phyloP scores from a whole-genome alignment of 2,113 vertebrate species.

The Gracilinanus agilis region DNA sequence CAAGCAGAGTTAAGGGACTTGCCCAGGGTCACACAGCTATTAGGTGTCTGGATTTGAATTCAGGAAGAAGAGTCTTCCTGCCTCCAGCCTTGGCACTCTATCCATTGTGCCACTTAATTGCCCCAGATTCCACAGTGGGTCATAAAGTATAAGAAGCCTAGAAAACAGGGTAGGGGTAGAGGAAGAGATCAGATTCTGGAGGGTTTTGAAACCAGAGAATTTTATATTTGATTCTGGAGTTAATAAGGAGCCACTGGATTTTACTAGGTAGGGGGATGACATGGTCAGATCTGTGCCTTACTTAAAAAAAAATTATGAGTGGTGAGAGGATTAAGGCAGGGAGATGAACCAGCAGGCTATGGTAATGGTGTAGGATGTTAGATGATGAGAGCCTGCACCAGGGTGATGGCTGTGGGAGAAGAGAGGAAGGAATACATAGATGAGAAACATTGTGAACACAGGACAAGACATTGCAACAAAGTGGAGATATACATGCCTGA shows the following conservation, averaged over 20 bases:
- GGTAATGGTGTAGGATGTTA: neutral
- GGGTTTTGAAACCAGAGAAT: neutral
- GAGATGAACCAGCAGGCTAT: neutral
- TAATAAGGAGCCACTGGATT: neutral
- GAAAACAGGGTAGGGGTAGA: neutral
- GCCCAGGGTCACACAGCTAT: too few species aligned
- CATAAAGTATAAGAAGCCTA: neutral
- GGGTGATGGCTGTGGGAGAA: neutral
- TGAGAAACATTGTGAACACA: neutral
- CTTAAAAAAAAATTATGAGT: neutral
- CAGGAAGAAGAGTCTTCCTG: too few species aligned
- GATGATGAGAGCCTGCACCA: neutral
- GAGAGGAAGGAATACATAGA: neutral
- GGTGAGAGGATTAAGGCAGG: neutral
- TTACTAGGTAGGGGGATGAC: neutral
- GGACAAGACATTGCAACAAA: neutral
- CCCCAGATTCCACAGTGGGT: too few species aligned
- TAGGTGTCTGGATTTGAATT: too few species aligned
- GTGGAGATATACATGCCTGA: neutral
- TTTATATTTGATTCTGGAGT: neutral
- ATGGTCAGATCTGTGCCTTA: neutral
- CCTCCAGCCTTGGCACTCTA: too few species aligned
- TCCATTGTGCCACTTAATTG: too few species aligned
- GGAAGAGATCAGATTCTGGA: neutral
- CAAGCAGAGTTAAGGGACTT: too few species aligned